Evolutionary conservation across 1,140 invertebrate genomes (phyloP).

Genomic region (Diachasma alloeum): DNA sequence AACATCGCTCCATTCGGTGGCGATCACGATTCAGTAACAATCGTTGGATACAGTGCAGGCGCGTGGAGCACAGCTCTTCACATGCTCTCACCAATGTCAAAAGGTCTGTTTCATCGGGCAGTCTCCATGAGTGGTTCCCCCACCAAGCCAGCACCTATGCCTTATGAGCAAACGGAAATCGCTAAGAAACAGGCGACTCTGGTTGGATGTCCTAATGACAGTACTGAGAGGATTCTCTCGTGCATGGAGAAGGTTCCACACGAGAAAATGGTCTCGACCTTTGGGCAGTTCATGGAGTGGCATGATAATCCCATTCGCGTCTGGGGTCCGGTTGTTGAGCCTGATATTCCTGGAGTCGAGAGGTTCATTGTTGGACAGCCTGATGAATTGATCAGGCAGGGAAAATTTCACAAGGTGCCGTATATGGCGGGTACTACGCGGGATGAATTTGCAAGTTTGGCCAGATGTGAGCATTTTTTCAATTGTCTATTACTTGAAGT

Average conservation of each 20-base stretch:
- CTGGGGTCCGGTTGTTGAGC: conserved; percentile 76
- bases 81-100: conserved; percentile 74
- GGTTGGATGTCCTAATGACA: conserved; percentile 70
- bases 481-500: too few relatives aligned
- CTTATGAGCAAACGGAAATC: conserved; percentile 64
- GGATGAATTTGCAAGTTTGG: conserved; percentile 71
- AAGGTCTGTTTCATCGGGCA: conserved; percentile 70
- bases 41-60: conserved; percentile 74
- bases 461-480: conserved; percentile 34
- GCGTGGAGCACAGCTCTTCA: conserved; percentile 70
- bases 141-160: conserved; percentile 66
- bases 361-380: conserved; percentile 74
- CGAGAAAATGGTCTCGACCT: not conserved
- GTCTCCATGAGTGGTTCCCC: conserved; percentile 74
- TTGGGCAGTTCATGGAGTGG: conserved; percentile 62
- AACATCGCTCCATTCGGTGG: conserved; percentile 78
- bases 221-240: conserved; percentile 58
- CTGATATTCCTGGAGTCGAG: conserved; percentile 71
- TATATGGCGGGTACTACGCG: conserved; percentile 72
- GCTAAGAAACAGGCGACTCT: conserved; percentile 71
- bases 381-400: conserved; percentile 65
- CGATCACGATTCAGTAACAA: conserved; percentile 73
- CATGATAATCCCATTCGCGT: conserved; percentile 69
- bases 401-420: conserved; percentile 72
- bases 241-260: conserved; percentile 54